Conservation (phyloP, 2,113 vertebrate genomes). For the Sinocyclocheilus grahami region DNA sequence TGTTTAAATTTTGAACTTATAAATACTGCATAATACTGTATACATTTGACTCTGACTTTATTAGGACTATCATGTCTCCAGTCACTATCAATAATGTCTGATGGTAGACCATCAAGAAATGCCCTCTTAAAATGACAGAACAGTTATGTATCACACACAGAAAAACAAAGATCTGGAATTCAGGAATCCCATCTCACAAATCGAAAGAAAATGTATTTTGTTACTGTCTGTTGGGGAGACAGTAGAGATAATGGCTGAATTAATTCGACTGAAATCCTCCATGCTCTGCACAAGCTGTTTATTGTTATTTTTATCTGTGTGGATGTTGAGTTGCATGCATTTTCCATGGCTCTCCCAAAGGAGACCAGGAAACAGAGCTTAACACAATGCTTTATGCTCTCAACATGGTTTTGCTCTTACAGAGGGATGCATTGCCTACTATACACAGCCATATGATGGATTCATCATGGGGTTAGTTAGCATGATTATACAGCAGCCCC, state of each 20-base stretch:
- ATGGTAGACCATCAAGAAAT: background rate
- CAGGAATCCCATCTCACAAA: background rate
- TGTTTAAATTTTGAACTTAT: too few species aligned
- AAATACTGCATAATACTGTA: background rate
- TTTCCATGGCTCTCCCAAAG: conserved; percentile 29
- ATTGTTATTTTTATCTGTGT: conserved; percentile 1
- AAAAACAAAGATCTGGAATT: background rate
- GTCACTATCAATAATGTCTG: background rate
- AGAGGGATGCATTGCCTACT: conserved; percentile 1
- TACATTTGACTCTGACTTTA: too few species aligned
- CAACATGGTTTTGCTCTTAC: conserved; percentile 40
- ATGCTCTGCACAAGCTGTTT: background rate
- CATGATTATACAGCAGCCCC: conserved; percentile 3
- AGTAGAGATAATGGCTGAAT: background rate
- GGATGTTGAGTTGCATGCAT: conserved; percentile 16
- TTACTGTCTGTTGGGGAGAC: background rate
- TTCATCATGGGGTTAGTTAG: conserved; percentile 14
- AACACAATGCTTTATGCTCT: background rate
- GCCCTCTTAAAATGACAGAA: background rate
- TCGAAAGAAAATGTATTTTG: background rate
- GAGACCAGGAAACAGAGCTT: background rate
- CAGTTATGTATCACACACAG: background rate
- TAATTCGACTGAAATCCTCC: background rate
- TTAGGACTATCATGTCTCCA: background rate
- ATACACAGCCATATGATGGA: background rate